Base-by-base conservation (phyloP, 2,888 invertebrate species). In the Spodoptera picta region DNA sequence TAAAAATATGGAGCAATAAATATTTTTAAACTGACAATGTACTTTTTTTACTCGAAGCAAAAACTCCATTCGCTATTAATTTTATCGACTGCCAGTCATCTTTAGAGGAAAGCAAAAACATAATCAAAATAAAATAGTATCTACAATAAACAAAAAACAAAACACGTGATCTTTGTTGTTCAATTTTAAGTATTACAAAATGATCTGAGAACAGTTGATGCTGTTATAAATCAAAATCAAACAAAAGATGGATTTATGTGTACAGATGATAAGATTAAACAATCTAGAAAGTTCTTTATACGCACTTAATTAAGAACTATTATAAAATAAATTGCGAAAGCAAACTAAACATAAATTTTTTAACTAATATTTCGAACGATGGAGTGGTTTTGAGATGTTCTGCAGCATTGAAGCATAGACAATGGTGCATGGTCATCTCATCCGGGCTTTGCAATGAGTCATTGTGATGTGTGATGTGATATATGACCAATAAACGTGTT, bases 61-160 rank as follows among this genome's bases (percentile, higher is more conserved):
- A 73, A 67, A 60, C 48, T 62, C 59, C 74, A 60, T 42, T 60
- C 67, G 76, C 75, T 69, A 77, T 82, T 82, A 77, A 80, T 79
- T 79, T 78, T 75, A 79, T 67, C 75, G 72, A 57, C 46, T 36
- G 56, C 63, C 51, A 65, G 65, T 61, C 72, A 75, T 70, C 61
- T 73, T 60, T 61, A 24, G 12, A 49, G 7, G 36, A 9, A 2
- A 6, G 55, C 60, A 77, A 77, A 75, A 76, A 74, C 53, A 48
- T 62, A 59, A 77, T 74, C 67, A 66, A 76, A 72, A 64, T 61
- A 73, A 62, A 53, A 73, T 60, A 46, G 54, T 49, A 5, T 6
- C 43, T 43, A 50, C 49, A 56, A 48, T 14, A 53, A 47, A 69
- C 64, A 65, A 61, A 36, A 75, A 77, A 69, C 56, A 19, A 60